Evolutionary conservation across 2,888 invertebrate genomes (phyloP).

Genomic region (Amiota minor): DNA sequence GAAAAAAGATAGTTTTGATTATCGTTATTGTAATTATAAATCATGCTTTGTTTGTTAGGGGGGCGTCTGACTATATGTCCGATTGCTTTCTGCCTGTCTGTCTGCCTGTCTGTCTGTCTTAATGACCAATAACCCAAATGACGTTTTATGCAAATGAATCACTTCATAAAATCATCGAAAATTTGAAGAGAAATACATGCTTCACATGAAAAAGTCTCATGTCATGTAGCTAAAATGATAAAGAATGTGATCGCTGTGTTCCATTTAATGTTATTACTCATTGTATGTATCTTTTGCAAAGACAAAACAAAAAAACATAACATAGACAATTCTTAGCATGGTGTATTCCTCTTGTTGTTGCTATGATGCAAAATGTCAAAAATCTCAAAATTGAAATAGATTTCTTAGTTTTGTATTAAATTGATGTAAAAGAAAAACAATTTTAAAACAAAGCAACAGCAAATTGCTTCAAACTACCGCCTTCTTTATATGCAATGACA

Average conservation of each 20-base stretch:
- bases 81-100: background rate
- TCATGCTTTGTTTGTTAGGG: constrained; percentile 6
- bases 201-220: too few species aligned
- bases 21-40: background rate
- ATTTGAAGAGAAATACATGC: too few species aligned
- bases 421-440: constrained; percentile 7
- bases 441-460: background rate
- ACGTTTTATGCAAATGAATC: constrained; percentile 8
- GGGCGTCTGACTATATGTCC: background rate
- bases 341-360: too few species aligned
- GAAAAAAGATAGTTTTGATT: background rate
- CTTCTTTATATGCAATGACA: too few species aligned
- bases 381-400: constrained; percentile 15
- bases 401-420: constrained; percentile 18
- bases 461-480: too few species aligned
- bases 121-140: background rate
- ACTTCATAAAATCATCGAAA: constrained; percentile 31
- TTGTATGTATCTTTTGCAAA: too few species aligned
- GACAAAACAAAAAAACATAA: too few species aligned
- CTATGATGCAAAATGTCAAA: constrained; percentile 45
- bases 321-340: too few species aligned
- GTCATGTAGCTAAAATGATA: too few species aligned
- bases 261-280: too few species aligned
- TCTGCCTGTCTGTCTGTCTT: background rate
- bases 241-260: too few species aligned